Evolutionary conservation across 2,797 vertebrate species (phyloP), one percentile per base, ranked within the genome.

Genomic region (Eospalax fontanierii): DNA sequence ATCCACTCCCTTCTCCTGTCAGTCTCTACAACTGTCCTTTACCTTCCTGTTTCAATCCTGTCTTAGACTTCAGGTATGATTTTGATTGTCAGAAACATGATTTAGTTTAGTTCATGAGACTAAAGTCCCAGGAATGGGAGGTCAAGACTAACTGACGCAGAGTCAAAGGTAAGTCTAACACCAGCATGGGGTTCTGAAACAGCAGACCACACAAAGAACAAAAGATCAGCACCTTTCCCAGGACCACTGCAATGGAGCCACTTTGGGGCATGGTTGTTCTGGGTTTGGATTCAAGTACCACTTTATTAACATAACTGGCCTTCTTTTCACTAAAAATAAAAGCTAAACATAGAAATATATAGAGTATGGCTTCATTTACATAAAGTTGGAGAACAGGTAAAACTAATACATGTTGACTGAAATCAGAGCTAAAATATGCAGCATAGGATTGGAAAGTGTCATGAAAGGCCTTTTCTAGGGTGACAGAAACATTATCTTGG

Each of bases 261-360:
- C 57, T 92, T 66, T 71, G 24, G 19, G 50, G 57, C 15, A 35
- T 86, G 65, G 35, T 30, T 86, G 19, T 54, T 90, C 30, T 73
- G 26, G 26, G 61, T 73, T 85, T 89, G 66, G 6, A 71, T 79
- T 80, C 54, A 95, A 89, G 57, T 33, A 76, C 66, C 86, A 70
- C 11, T 87, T 86, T 89, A 75, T 61, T 90, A 70, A 76, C 8
- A 81, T 7, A 95, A 90, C 40, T 22, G 70, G 14, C 46, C 84
- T 15, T 71, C 82, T 94, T 24, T 46, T 84, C 30, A 81, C 74
- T 84, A 75, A 90, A 96, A 85, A 74, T 84, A 26, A 26, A 14
- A 79, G 28, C 10, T 83, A 79, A 38, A 79, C 4, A 82, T 21
- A 74, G 76, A 93, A 83, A 80, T 87, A 65, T 9, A 84, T 26